phyloP scores from a whole-genome alignment of 2,888 invertebrate species.

The Hypsopygia costalis region DNA sequence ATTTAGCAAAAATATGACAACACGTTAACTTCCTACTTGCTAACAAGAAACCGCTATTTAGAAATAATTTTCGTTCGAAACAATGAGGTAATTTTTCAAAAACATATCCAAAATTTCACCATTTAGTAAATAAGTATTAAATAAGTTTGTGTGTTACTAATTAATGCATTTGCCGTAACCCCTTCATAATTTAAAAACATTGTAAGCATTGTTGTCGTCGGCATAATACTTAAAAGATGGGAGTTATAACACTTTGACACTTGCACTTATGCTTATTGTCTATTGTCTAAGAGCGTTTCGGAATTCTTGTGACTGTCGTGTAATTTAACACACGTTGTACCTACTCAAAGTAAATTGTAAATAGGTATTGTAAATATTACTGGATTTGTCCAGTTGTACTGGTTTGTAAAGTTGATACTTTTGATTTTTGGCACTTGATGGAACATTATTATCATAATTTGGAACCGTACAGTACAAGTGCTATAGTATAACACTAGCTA shows the following conservation, averaged over 20 bases:
- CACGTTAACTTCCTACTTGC: neutral
- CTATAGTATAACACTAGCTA: too few relatives aligned
- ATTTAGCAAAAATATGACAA: too few relatives aligned
- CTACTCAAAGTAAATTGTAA: too few relatives aligned
- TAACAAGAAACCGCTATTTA: neutral
- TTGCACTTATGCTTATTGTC: conserved; percentile 24
- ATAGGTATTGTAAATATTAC: too few relatives aligned
- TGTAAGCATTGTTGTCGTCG: conserved; percentile 1
- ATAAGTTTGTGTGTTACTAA: neutral
- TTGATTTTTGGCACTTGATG: too few relatives aligned
- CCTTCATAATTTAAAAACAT: neutral
- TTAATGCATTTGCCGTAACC: conserved; percentile 5
- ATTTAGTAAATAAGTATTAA: neutral
- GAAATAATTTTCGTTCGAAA: neutral
- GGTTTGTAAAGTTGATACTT: too few relatives aligned
- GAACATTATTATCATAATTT: too few relatives aligned
- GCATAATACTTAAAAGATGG: conserved; percentile 9
- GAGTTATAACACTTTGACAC: conserved; percentile 25
- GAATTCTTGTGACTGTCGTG: neutral
- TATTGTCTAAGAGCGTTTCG: conserved; percentile 9
- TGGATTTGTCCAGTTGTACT: too few relatives aligned
- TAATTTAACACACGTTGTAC: too few relatives aligned
- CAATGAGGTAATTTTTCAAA: neutral
- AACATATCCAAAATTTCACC: neutral
- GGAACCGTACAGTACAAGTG: too few relatives aligned